Evolutionary conservation across 2,888 invertebrate genomes (phyloP), one percentile per base, ranked within the genome.

Genomic region (Endotricha flammealis): DNA sequence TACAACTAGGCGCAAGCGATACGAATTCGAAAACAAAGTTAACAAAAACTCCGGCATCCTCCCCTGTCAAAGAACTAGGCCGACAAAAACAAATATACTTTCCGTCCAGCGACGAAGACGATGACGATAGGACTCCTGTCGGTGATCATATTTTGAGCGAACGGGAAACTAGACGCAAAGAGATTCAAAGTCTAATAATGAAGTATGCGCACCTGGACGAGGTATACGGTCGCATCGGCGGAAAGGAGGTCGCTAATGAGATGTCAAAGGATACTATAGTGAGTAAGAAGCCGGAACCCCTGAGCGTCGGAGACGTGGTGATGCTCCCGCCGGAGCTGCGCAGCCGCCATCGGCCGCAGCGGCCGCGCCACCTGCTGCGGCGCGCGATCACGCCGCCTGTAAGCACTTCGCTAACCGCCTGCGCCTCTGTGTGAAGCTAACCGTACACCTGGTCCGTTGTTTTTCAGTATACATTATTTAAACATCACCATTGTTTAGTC

Each of bases 191-290:
- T 55, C 83, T 95, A 40, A 94, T 95, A 42, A 89, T 92, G 87
- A 95, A 95, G 69, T 95, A 95, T 69, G 91, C 93, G 16, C 93
- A 93, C 29, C 80, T 94, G 48, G 93, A 93, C 55, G 93, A 93
- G 58, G 90, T 90, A 38, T 92, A 91, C 70, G 90, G 87, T 11
- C 81, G 89, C 12, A 74, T 82, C 29, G 78, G 67, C 4, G 78
- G 77, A 20, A 80, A 73, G 41, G 74, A 72, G 20, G 38, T n/a
- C n/a, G n/a, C 56, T 17, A 78, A 72, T 46, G 73, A 67, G 20
- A 76, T 67, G 47, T 57, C 62, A 42, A 57, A 38, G 39, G 61
- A 62, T 41, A 48, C 58, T 36, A 49, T 56, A 29, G 53, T 47
- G 39, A 35, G 56, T 22, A 67, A 62, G 42, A 72, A 69, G 47